Evolutionary conservation across 2,113 vertebrate genomes (phyloP), one percentile per base, ranked within the genome.

Genomic region (Drymodes brunneopygia): DNA sequence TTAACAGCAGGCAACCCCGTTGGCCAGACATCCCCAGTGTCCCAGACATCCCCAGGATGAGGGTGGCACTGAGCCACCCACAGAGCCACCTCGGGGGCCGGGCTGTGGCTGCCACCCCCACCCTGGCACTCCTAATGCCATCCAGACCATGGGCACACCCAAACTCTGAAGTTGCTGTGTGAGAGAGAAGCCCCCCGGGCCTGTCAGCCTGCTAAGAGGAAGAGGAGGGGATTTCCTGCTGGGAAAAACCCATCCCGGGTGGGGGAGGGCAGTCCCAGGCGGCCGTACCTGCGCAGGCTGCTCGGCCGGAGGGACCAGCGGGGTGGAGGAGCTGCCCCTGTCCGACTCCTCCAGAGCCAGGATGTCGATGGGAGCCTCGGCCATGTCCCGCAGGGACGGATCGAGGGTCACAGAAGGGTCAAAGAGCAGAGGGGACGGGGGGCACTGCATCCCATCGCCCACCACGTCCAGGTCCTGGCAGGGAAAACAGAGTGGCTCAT

Each of bases 391-490:
- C 58, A 99, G 97, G 72, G 98, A 98, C 53, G 98, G 98, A 71
- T 99, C 99, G 67, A 99, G 97, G 35, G 97, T 98, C 51, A 99
- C 88, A 0, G 99, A 98, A 5, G 99, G 99, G 83, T 99, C 99
- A 45, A 99, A 99, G 94, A 99, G 99, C 73, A 99, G 97, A 10
- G 99, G 99, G 45, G 99, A 99, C 0, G 99, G 99, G 21, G 99
- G 99, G 25, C 98, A 99, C 95, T 99, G 99, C 98, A 99, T 97
- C 0, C 99, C 98, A 6, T 99, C 99, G 0, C 99, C 99, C 91
- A 99, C 99, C 95, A 99, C 99, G 50, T 99, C 99, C 97, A 99
- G 97, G 96, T 99, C 99, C 99, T 99, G 89, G 31, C 48, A 66
- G 90, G 60, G 86, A 47, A 38, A 77, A 85, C 21, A 42, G 8